Base-by-base conservation (phyloP, 2,888 invertebrate genomes). In the Heliconius sara region DNA sequence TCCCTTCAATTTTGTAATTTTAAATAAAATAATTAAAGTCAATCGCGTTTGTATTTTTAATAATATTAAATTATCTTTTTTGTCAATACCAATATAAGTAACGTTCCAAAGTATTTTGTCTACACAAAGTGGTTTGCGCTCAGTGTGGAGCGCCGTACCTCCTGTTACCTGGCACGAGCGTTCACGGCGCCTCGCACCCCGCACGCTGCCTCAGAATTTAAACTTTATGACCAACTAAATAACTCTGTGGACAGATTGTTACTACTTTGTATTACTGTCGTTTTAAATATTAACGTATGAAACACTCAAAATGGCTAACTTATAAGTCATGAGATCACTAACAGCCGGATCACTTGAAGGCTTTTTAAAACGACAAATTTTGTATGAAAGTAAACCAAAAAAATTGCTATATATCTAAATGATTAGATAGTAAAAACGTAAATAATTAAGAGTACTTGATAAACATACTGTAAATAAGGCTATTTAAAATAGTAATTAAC, bases 81-180 rank as follows among this genome's bases (percentile, higher is more conserved):
- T 39, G 10, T 39, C 10, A 68, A 39, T 19, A 27, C 19, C 25
- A 27, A 73, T 73, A 60, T 47, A 12, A 27, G 16, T 43, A 65
- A 47, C n/a, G 43, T 75, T 25, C 47, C 12, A 19, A 27, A 57
- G 67, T n/a, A 52, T 80, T 81, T 79, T 66, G 63, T 76, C 79
- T 34, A 77, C 65, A 52, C 30, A 71, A 66, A 73, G 63, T 57
- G 27, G 63, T 25, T 70, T 67, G 68, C 43, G 27, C 81, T 43
- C 91, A 90, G 88, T 86, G 89, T 88, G 89, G 77, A 73, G 77
- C 87, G 84, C 90, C 94, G 95, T 95, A 95, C 95, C 95, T 93
- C 94, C 94, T 93, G 91, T 94, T 94, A 95, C 95, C 95, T 95
- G 95, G 95, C 88, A 95, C 95, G 89, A 91, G 87, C 88, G 84